Evolutionary conservation across 2,888 invertebrate genomes (phyloP), one percentile per base, ranked within the genome.

Genomic region (Andrena hattorfiana): DNA sequence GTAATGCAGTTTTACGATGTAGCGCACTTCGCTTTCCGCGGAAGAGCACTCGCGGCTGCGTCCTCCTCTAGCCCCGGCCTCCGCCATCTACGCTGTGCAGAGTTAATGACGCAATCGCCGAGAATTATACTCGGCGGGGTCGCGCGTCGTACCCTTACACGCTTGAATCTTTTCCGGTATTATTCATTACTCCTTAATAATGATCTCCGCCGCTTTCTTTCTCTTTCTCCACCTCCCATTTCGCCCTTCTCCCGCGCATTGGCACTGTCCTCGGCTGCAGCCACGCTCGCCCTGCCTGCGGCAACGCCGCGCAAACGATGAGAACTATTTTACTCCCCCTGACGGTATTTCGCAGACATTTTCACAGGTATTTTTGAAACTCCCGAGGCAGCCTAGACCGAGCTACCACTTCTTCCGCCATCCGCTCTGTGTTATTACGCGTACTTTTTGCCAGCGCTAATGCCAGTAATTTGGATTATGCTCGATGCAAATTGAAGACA

Each of bases 161-260:
- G 87, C 87, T 89, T 83, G 81, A 89, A 87, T 88, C 89, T 87
- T 91, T 42, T 89, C 91, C 90, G 89, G 90, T 89, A 89, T 91
- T 90, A 90, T 90, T 91, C 90, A 86, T 91, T 90, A 90, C 87
- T 81, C 84, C 86, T 88, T 89, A 89, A 91, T 90, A 90, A 90
- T 87, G 87, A 89, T 87, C 89, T 82, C 77, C 71, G 84, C 79
- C 73, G 75, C 83, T 81, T 78, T 84, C 84, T 86, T 85, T 77
- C 83, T 63, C 48, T 48, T 69, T 68, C 62, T 48, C 59, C 23
- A 23, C 51, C 51, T 30, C 35, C 16, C 54, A 42, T 64, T 49
- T 68, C 56, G 6, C 73, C 67, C 60, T 76, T 78, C 42, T 42
- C 63, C 63, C 10, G 35, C 60, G 28, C 10, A 20, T 28, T 28